These are phyloP conservation scores for Austrolebias charrua DNA, from an alignment of 2,797 vertebrate species.

Conservation along the genomic window DNA sequence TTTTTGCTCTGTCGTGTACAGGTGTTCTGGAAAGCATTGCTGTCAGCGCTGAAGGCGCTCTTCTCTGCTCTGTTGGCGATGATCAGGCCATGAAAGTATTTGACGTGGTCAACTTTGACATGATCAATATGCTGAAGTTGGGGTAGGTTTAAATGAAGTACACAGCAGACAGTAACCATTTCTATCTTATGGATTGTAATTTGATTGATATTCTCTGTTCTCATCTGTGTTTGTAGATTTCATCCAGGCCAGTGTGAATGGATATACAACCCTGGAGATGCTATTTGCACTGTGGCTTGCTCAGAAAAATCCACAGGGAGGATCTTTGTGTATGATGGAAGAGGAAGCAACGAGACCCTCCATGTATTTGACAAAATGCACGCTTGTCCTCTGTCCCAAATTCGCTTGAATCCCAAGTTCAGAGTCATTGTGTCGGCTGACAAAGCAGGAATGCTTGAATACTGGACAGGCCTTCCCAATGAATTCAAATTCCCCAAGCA, in stretches of 20 bases:
- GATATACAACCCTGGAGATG: constrained; percentile 97
- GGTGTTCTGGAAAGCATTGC: constrained; percentile 93
- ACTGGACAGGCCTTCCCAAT: constrained; percentile 93
- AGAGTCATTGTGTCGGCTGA: constrained; percentile 93
- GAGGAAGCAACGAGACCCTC: constrained; percentile 88
- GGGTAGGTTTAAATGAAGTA: constrained; percentile 80
- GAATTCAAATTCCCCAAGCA: constrained; percentile 94
- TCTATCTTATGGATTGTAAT: neutral
- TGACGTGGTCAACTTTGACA: constrained; percentile 98
- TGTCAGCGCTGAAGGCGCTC: constrained; percentile 90
- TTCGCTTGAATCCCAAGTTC: constrained; percentile 88
- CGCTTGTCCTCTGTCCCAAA: constrained; percentile 87
- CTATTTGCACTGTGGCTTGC: constrained; percentile 94
- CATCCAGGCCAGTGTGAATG: constrained; percentile 94
- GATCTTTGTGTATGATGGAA: constrained; percentile 94
- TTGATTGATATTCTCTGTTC: neutral
- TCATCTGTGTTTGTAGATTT: constrained; percentile 68
- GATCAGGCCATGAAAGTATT: constrained; percentile 99
- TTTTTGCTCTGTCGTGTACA: constrained; percentile 52
- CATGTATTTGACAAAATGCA: constrained; percentile 94
- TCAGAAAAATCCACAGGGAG: constrained; percentile 96
- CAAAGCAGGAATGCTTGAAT: constrained; percentile 96
- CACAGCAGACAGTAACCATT: neutral
- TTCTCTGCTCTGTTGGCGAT: constrained; percentile 95
- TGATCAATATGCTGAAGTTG: constrained; percentile 99